phyloP scores from a whole-genome alignment of 2,113 vertebrate species.

The Daboia siamensis region DNA sequence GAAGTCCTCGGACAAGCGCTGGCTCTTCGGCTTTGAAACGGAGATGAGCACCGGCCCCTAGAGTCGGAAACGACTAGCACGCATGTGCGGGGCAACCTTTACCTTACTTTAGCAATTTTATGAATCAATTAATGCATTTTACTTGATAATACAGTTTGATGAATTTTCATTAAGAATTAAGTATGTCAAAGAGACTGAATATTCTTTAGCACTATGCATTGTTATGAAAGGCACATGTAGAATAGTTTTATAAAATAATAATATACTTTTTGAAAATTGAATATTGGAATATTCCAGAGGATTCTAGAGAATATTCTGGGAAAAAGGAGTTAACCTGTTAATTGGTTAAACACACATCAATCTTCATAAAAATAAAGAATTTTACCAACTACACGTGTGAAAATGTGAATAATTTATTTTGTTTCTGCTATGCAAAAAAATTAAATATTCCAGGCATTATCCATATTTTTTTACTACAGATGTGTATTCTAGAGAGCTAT shows the following conservation, averaged over 20 bases:
- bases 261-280: background rate
- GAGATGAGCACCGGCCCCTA: no score
- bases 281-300: background rate
- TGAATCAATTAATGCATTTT: background rate
- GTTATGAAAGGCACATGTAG: no score
- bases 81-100: no score
- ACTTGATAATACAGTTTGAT: background rate
- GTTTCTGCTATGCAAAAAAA: background rate
- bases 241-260: background rate
- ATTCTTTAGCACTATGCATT: background rate
- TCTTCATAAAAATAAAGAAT: background rate
- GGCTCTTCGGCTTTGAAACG: no score
- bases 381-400: background rate
- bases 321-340: background rate
- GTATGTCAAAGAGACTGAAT: background rate
- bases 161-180: background rate
- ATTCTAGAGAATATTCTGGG: no score
- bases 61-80: no score
- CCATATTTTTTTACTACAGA: no score
- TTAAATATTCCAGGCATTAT: no score
- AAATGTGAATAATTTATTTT: background rate
- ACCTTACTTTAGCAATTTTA: no score
- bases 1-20: no score
- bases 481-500: no score
- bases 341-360: no score